Conservation (phyloP, 2,797 vertebrate genomes). For the Glyptemys insculpta region DNA sequence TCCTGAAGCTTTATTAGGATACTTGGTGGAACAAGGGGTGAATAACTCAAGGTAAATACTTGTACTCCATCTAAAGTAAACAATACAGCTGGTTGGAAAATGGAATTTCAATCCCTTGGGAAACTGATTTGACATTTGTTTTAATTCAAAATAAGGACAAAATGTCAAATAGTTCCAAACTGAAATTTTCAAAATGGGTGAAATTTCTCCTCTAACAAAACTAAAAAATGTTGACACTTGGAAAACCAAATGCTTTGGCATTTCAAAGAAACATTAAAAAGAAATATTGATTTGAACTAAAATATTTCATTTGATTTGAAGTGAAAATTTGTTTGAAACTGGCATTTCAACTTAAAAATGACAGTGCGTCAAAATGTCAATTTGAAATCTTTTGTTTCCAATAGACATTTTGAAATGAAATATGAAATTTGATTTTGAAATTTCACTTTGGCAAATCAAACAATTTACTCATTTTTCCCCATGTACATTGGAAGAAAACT, state of each 20-base stretch:
- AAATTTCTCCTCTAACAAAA: neutral
- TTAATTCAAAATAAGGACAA: neutral
- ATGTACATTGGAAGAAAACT: neutral
- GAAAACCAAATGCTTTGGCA: too few species aligned
- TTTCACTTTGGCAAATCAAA: too few species aligned
- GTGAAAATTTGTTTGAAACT: neutral
- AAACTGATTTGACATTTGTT: neutral
- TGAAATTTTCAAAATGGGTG: too few species aligned
- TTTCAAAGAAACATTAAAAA: too few species aligned
- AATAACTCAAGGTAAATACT: neutral
- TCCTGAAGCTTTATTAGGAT: neutral
- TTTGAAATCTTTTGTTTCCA: neutral
- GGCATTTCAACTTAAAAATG: neutral
- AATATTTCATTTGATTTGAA: too few species aligned
- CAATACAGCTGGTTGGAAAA: neutral
- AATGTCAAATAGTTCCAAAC: neutral
- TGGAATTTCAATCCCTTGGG: neutral
- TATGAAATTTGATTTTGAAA: too few species aligned
- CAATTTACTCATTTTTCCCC: neutral
- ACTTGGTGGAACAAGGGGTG: neutral
- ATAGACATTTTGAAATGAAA: too few species aligned
- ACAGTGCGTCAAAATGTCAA: neutral
- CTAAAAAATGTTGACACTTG: neutral
- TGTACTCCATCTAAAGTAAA: neutral
- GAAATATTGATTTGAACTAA: too few species aligned